Base-by-base conservation (phyloP, 2,888 invertebrate genomes). In the Andrena chrysosceles region DNA sequence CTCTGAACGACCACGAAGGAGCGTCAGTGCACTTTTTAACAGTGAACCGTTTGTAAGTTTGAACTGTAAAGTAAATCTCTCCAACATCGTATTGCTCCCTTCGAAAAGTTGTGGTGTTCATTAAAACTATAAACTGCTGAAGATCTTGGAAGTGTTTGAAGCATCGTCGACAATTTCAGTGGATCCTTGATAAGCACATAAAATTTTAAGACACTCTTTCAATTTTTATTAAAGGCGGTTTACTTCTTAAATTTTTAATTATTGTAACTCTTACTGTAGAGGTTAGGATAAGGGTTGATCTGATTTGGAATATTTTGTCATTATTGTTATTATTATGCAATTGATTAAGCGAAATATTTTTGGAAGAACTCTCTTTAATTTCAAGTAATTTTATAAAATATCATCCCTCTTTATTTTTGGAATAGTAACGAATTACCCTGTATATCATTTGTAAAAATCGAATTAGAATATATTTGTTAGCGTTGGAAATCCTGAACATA, bases 1-100 rank as follows among this genome's bases (percentile, higher is more conserved):
- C 72, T 76, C 64, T 73, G 76, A 68, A 49, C 69, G 16, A n/a
- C 35, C 29, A 56, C 56, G 56, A 73, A 54, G 56, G 64, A 49
- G 63, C 69, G 49, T 71, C 72, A 60, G 52, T 52, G 13, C 42
- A 31, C 54, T 10, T 42, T 67, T 31, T 48, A 54, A n/a, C 23
- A 31, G 72, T 26, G 59, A 20, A 35, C 33, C 52, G 29, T 35
- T 62, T 26, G 59, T 49, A 42, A 33, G 59, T 54, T 54, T 8
- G 1, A 62, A 60, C 0, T 13, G 48, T 26, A 29, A 52, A 69
- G 33, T 31, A 52, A 29, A 26, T 5, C 6, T 20, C n/a, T 7
- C 8, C 42, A 16, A 23, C 3, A 4, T 5, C n/a, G 13, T 13
- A 42, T 49, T 1, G 4, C n/a, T 26, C n/a, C 10, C 13, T 20